Evolutionary conservation across 2,113 vertebrate genomes (phyloP).

Genomic region (Corvus hawaiiensis): DNA sequence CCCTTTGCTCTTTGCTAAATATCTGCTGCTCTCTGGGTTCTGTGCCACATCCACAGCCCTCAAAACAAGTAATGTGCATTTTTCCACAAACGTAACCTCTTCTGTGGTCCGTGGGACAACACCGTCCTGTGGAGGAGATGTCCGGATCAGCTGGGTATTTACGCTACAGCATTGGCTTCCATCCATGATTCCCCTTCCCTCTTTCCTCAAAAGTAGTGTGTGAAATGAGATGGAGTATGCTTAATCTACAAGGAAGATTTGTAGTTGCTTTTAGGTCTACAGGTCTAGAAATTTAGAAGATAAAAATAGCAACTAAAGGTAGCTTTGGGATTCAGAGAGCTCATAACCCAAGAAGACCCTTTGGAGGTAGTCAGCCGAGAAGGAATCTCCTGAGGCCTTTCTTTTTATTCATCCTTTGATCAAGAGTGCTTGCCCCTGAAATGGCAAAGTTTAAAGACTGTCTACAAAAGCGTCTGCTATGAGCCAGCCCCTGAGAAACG

Average conservation of each 20-base stretch:
- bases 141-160: neutral
- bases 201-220: fast-evolving
- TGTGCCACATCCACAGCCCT: neutral
- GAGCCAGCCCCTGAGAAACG: neutral
- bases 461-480: neutral
- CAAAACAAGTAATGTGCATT: neutral
- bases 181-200: neutral
- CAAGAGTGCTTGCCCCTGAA: constrained; percentile 1
- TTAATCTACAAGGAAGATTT: neutral
- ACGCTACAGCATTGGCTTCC: fast-evolving
- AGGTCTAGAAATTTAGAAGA: neutral
- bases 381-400: neutral
- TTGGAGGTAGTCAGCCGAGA: neutral
- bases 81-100: neutral
- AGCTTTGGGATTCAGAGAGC: neutral
- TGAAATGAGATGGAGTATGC: neutral
- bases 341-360: neutral
- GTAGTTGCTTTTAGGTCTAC: neutral
- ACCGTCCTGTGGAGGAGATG: fast-evolving
- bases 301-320: neutral
- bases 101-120: neutral
- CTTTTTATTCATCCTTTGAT: constrained; percentile 29
- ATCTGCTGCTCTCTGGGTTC: neutral
- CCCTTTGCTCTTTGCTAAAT: neutral
- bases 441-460: constrained; percentile 47